Conservation (phyloP, 2,888 invertebrate genomes). For the Smittia aterrima region DNA sequence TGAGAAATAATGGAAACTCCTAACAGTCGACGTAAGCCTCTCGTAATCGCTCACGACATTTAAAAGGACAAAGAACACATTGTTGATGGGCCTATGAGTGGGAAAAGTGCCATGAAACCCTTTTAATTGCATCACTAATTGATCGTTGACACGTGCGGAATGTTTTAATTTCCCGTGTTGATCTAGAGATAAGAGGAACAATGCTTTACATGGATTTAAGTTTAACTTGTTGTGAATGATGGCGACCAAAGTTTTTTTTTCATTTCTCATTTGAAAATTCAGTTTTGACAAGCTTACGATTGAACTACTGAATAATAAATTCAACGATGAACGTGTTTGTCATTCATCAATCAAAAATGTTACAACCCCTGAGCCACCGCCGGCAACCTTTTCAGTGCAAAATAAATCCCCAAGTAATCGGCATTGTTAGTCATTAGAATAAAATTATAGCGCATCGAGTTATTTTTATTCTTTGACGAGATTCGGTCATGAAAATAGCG, state of each 20-base stretch:
- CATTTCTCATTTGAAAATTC: too few relatives aligned
- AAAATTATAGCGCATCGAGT: background rate
- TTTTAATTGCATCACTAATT: slow-evolving; percentile 14
- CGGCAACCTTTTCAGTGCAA: background rate
- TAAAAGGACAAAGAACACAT: background rate
- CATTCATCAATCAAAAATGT: too few relatives aligned
- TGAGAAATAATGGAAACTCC: background rate
- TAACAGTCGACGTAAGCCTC: background rate
- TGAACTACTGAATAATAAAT: too few relatives aligned
- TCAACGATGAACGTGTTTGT: too few relatives aligned
- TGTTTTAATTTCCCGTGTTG: slow-evolving; percentile 16
- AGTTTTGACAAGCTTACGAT: too few relatives aligned
- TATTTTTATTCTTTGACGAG: background rate
- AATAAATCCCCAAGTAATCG: background rate
- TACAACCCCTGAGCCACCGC: background rate
- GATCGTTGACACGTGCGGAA: slow-evolving; percentile 11
- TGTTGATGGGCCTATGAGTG: background rate
- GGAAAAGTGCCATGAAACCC: background rate
- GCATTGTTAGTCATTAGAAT: background rate
- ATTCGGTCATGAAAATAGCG: background rate
- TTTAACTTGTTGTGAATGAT: too few relatives aligned
- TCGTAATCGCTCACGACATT: background rate
- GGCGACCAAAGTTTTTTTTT: too few relatives aligned
- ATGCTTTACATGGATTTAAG: too few relatives aligned
- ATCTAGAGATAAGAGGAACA: background rate